Conservation (phyloP, 2,888 invertebrate species). For the Synergus gifuensis region DNA sequence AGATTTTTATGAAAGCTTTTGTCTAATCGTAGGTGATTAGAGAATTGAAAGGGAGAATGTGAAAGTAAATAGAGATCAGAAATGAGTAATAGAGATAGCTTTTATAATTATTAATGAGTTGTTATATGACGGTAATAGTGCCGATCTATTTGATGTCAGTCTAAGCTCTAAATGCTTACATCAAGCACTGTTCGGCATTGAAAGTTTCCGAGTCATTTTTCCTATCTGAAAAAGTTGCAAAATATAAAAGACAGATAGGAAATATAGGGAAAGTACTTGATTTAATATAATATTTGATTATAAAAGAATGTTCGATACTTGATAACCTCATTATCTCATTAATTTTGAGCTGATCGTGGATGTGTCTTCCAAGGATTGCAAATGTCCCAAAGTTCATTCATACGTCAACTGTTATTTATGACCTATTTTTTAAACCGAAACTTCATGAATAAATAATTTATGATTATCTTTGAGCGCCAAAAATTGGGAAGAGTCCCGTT, state of each 20-base stretch:
- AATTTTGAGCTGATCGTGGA: not conserved
- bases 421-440: not conserved
- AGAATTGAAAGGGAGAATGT: not conserved
- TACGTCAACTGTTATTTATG: not conserved
- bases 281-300: not conserved
- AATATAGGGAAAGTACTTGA: not conserved
- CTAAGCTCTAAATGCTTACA: constrained; percentile 5
- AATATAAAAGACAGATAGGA: no score
- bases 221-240: not conserved
- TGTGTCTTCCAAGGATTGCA: not conserved
- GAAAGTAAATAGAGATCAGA: constrained; percentile 20
- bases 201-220: constrained; percentile 13
- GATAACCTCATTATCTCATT: not conserved
- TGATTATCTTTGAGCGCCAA: constrained; percentile 12
- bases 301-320: not conserved
- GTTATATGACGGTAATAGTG: not conserved
- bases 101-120: constrained; percentile 17
- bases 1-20: constrained; percentile 3
- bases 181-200: not conserved
- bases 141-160: constrained; percentile 16
- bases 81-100: not conserved
- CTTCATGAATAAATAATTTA: constrained; percentile 33
- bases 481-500: constrained; percentile 39
- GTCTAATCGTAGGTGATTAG: constrained; percentile 2
- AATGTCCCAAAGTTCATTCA: not conserved